phyloP scores from a whole-genome alignment of 2,888 invertebrate species.

The Acholoe squamosa region DNA sequence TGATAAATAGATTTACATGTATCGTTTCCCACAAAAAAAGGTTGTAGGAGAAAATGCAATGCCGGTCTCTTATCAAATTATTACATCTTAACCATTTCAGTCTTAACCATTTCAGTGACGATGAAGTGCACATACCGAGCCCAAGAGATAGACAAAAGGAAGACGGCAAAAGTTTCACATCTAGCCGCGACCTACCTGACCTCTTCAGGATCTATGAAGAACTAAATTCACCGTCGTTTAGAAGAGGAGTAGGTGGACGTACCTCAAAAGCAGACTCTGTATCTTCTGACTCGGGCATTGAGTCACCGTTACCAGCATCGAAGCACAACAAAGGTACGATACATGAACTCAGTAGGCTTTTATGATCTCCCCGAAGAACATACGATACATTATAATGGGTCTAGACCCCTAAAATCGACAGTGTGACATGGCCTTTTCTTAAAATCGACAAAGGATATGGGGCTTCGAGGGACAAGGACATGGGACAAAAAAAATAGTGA shows the following conservation, averaged over 20 bases:
- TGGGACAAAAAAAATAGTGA: too few relatives aligned
- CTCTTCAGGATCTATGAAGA: conserved; percentile 60
- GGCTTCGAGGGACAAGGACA: too few relatives aligned
- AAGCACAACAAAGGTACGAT: neutral
- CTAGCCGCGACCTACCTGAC: conserved; percentile 4
- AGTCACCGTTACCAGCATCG: neutral
- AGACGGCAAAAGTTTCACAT: neutral
- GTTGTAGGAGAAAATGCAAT: too few relatives aligned
- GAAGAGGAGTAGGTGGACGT: conserved; percentile 4
- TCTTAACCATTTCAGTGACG: too few relatives aligned
- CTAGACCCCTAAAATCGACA: too few relatives aligned
- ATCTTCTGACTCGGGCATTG: neutral
- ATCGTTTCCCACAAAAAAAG: too few relatives aligned
- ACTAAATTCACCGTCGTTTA: conserved; percentile 48
- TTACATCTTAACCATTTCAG: too few relatives aligned
- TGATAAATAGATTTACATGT: too few relatives aligned
- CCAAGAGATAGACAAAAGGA: neutral
- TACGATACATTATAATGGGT: too few relatives aligned
- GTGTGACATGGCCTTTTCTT: too few relatives aligned
- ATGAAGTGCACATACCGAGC: neutral
- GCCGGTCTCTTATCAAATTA: neutral
- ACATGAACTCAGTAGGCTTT: neutral
- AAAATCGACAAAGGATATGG: too few relatives aligned
- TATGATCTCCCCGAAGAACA: too few relatives aligned
- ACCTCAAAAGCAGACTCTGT: neutral